Percentiles rank a stretch among this genome's conserved stretches.
These are phyloP conservation scores for Recurvirostra avosetta DNA, from an alignment of 2,113 vertebrate genomes.

Conservation along the genomic window DNA sequence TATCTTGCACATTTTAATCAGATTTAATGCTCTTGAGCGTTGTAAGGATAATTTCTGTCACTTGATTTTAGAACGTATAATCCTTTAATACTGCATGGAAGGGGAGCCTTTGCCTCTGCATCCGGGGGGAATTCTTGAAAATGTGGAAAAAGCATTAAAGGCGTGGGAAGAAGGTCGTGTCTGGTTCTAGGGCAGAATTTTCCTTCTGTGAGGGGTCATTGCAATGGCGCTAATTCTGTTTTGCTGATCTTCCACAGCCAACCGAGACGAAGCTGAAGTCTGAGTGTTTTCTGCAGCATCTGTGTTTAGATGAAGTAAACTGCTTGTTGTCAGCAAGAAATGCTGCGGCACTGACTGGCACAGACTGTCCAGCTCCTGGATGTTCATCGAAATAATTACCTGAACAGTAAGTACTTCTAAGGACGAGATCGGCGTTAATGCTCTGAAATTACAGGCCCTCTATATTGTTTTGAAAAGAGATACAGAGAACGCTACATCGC, in stretches of 20 bases:
- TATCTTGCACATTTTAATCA: not conserved
- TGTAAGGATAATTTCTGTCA: not conserved
- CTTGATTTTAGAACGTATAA: not conserved
- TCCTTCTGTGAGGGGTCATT: not conserved
- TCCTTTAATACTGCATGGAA: not conserved
- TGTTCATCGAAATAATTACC: not conserved
- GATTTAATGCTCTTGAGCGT: not conserved
- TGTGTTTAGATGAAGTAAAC: conserved; percentile 29
- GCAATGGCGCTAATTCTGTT: not conserved
- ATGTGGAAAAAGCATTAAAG: not conserved
- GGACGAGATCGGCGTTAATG: not conserved
- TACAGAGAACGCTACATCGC: not conserved
- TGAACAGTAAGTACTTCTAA: conserved; percentile 20
- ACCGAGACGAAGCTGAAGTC: not conserved
- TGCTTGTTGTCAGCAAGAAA: conserved; percentile 46
- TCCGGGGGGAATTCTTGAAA: not conserved
- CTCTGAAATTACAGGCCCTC: not conserved
- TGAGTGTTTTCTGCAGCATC: conserved; percentile 52
- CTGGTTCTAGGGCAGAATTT: conserved; percentile 23
- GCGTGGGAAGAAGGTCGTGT: not conserved
- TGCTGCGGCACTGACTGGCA: not conserved
- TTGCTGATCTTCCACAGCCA: not conserved
- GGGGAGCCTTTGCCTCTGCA: not conserved
- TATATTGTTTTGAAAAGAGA: not conserved
- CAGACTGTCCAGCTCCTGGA: conserved; percentile 41